Conservation (phyloP, 2,888 invertebrate species). For the Ochropleura plecta region DNA sequence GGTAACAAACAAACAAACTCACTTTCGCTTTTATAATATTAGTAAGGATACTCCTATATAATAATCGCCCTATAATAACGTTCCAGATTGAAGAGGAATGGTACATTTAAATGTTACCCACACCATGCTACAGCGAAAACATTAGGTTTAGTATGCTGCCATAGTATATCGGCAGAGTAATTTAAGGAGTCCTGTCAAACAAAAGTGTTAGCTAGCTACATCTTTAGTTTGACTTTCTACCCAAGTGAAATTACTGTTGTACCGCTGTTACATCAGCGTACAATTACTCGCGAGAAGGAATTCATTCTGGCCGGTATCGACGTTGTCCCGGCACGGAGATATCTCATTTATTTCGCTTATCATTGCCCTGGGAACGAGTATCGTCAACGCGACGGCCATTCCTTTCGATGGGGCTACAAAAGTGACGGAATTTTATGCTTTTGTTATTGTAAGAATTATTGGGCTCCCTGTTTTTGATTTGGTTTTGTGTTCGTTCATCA, state of each 20-base stretch:
- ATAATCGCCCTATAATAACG: too few species aligned
- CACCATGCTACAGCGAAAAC: too few species aligned
- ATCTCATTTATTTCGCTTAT: conserved; percentile 85
- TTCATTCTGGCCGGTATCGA: conserved; percentile 74
- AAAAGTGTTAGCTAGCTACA: neutral
- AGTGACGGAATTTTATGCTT: conserved; percentile 49
- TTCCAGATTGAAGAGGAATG: too few species aligned
- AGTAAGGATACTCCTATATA: too few species aligned
- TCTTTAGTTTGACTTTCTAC: neutral
- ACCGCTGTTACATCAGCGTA: conserved; percentile 45
- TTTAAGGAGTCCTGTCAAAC: too few species aligned
- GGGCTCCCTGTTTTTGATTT: conserved; percentile 27
- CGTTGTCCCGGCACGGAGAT: conserved; percentile 75
- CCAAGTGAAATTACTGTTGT: conserved; percentile 54
- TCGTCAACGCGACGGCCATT: conserved; percentile 80
- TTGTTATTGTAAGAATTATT: conserved; percentile 39
- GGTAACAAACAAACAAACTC: too few species aligned
- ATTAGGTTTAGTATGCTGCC: too few species aligned
- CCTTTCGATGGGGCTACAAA: conserved; percentile 71
- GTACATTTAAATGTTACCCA: too few species aligned
- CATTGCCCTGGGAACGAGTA: conserved; percentile 80
- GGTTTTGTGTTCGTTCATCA: neutral
- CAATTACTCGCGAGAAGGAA: conserved; percentile 69
- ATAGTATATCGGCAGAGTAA: too few species aligned
- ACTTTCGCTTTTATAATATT: too few species aligned